phyloP scores from a whole-genome alignment of 2,888 invertebrate genomes.

The Bembecia ichneumoniformis region DNA sequence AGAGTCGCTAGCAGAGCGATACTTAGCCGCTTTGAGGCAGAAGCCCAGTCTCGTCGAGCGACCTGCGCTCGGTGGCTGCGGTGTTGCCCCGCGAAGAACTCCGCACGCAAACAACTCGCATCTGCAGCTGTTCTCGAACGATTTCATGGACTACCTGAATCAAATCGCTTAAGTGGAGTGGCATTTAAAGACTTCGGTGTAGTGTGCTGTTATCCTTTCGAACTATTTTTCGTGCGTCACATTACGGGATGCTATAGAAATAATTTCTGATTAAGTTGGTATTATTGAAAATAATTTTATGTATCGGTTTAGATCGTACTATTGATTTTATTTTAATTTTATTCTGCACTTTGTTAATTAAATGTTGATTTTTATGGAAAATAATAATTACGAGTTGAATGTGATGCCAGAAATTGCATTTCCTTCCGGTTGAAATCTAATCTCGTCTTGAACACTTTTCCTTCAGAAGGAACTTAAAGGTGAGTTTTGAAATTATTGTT shows the following conservation, averaged over 20 bases:
- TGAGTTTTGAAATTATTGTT: slow-evolving; percentile 51
- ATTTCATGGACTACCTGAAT: slow-evolving; percentile 75
- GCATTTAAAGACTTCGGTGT: slow-evolving; percentile 1
- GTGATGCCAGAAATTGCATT: slow-evolving; percentile 68
- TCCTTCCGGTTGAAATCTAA: slow-evolving; percentile 37
- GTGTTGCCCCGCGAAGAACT: slow-evolving; percentile 35
- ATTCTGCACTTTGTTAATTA: slow-evolving; percentile 67
- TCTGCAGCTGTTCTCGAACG: slow-evolving; percentile 75
- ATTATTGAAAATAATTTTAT: slow-evolving; percentile 70
- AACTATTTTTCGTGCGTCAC: slow-evolving; percentile 30
- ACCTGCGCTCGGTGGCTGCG: slow-evolving; percentile 27
- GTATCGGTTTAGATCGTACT: slow-evolving; percentile 65
- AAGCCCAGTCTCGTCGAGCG: slow-evolving; percentile 42
- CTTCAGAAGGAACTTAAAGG: slow-evolving; percentile 44
- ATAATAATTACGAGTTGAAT: slow-evolving; percentile 45
- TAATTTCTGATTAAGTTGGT: slow-evolving; percentile 71
- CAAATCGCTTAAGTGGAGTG: slow-evolving; percentile 63
- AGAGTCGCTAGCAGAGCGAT: slow-evolving; percentile 61
- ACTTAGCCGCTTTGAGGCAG: slow-evolving; percentile 52
- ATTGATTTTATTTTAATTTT: slow-evolving; percentile 71
- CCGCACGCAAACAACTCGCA: slow-evolving; percentile 40
- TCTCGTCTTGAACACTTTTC: slow-evolving; percentile 36
- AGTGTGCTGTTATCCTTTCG: slow-evolving; percentile 22
- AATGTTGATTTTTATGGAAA: slow-evolving; percentile 62
- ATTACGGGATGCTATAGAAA: slow-evolving; percentile 41